Base-by-base conservation (phyloP, 1,140 invertebrate species). In the Zaprionus ghesquierei region DNA sequence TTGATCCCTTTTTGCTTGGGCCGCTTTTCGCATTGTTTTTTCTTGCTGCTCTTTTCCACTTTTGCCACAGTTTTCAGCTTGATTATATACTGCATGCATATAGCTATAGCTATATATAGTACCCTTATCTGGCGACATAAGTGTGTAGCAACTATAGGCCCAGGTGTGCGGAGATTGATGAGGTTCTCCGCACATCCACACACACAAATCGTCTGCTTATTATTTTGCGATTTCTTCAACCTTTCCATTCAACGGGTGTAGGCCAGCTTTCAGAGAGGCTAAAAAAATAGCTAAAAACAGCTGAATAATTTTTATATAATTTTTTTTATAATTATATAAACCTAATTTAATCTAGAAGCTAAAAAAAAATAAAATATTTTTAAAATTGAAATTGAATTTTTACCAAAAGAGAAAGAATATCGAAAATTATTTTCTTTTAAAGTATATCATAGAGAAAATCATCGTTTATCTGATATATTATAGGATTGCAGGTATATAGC, bases 1-100 rank as follows among this genome's bases (percentile, higher is more conserved):
- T 62, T 63, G 23, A 22, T 9, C 12, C 27, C 15, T 41, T 41
- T 61, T 54, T 41, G 22, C 20, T 22, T 44, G 25, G 23, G 50
- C 44, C 54, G 38, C 10, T 54, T 60, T 46, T 33, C 4, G 25
- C 10, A 33, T 31, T 38, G 20, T 23, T 53, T 41, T 62, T 62
- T 51, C 13, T 23, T 22, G 22, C 49, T 23, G 9, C n/a, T 25
- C 13, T n/a, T 31, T 46, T 46, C 9, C 41, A 22, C 33, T 20
- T 41, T 46, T 31, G 27, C 44, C 29, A 5, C 56, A 46, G 31
- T 69, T 58, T 29, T 69, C 22, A 31, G 46, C 46, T 61, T 20
- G 13, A 58, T 58, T 44, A 58, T 12, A 5, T 10, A 12, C n/a
- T 18, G 22, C 15, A 41, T n/a, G 8, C 0, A 41, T 8, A 15